Evolutionary conservation across 2,113 vertebrate genomes (phyloP).

Genomic region (Dicerorhinus sumatrensis): DNA sequence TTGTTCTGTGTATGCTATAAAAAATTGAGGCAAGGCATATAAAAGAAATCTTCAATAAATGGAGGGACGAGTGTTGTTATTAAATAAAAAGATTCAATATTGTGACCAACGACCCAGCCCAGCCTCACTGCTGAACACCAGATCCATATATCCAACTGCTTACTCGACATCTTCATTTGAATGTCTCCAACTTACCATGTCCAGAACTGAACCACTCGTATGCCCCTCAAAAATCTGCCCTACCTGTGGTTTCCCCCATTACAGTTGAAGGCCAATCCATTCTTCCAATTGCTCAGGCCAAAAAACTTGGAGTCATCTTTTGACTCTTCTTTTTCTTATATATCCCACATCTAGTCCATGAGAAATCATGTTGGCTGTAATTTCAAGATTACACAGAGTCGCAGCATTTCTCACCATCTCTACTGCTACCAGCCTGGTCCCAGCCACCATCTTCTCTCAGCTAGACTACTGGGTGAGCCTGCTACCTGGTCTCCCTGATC

Average conservation of each 20-base stretch:
- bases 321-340: background rate
- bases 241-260: background rate
- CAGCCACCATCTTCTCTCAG: background rate
- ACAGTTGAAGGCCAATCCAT: background rate
- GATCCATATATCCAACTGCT: background rate
- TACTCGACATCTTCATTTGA: background rate
- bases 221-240: background rate
- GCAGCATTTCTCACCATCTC: background rate
- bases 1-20: background rate
- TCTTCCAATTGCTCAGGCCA: background rate
- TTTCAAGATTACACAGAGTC: background rate
- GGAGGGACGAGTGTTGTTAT: background rate
- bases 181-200: background rate
- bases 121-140: background rate
- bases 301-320: background rate
- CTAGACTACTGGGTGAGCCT: background rate
- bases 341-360: background rate
- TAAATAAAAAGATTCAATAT: background rate
- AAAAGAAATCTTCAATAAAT: background rate
- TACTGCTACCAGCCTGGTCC: background rate
- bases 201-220: background rate
- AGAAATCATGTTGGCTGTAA: background rate
- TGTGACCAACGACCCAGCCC: background rate
- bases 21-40: background rate
- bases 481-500: background rate